Evolutionary conservation across 2,113 vertebrate species (phyloP).

Genomic region (Isurus oxyrinchus): DNA sequence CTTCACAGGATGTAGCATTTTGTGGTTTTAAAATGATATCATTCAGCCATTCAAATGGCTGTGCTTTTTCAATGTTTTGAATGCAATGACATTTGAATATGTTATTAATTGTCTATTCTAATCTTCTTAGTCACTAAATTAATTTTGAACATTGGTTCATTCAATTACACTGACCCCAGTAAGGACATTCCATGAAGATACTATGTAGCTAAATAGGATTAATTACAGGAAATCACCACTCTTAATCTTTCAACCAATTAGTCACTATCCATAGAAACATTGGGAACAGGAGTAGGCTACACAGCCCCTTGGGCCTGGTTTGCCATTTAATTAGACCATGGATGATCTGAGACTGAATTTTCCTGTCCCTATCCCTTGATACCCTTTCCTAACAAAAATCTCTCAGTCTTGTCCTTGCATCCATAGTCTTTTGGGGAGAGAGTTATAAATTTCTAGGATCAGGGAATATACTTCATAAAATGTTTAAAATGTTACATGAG

Average conservation of each 20-base stretch:
- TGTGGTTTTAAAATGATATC: no score
- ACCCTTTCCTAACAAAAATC: background rate
- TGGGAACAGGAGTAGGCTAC: background rate
- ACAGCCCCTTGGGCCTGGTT: no score
- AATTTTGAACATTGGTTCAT: background rate
- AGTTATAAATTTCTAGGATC: background rate
- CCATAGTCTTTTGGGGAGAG: background rate
- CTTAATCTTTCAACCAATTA: background rate
- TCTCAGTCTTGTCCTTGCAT: background rate
- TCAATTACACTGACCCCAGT: background rate
- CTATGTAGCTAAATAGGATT: background rate
- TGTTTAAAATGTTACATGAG: background rate
- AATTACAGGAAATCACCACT: background rate
- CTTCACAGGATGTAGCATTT: background rate
- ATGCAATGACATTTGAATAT: background rate
- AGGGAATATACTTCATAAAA: background rate
- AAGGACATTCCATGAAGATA: background rate
- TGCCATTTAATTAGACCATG: background rate
- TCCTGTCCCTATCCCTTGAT: background rate
- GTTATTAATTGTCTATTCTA: background rate
- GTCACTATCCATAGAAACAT: background rate
- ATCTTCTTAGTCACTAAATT: background rate
- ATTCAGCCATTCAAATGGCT: background rate
- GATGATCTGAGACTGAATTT: background rate
- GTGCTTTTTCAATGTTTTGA: background rate